Evolutionary conservation across 92 coral and sea anemone genomes (phyloP).

Genomic region (Palythoa heliodiscus): DNA sequence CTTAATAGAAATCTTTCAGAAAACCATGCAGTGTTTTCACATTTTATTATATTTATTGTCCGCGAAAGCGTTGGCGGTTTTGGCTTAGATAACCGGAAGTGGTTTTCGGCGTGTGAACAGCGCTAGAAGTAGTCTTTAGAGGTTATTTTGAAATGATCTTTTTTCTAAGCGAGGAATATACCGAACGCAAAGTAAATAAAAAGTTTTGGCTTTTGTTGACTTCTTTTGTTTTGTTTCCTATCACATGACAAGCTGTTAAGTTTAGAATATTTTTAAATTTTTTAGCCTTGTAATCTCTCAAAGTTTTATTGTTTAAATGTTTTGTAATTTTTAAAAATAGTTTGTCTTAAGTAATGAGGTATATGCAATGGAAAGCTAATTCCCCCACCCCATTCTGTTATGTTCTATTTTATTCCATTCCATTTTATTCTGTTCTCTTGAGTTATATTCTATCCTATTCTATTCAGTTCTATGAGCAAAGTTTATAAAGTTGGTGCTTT

Average conservation of each 20-base stretch:
- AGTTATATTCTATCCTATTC: no score
- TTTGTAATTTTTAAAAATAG: no score
- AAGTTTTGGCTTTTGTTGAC: not conserved
- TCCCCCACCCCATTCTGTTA: no score
- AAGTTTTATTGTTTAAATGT: no score
- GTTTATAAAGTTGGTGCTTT: no score
- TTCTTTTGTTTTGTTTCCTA: not conserved
- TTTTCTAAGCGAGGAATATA: not conserved
- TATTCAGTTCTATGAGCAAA: no score
- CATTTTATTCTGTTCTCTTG: no score
- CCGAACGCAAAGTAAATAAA: not conserved
- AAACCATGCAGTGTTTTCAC: not conserved
- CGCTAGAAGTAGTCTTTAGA: not conserved
- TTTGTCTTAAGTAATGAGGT: not conserved
- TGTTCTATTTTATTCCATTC: no score
- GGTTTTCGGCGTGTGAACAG: not conserved
- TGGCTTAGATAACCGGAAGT: constrained; percentile 22
- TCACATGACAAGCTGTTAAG: not conserved
- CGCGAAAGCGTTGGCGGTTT: not conserved
- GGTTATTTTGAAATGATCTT: not conserved
- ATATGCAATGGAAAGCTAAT: no score
- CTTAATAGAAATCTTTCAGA: no score
- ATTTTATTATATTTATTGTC: not conserved
- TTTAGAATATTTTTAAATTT: not conserved
- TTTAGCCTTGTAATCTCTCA: not conserved